Evolutionary conservation across 2,888 invertebrate genomes (phyloP), one percentile per base, ranked within the genome.

Genomic region (Oligia strigilis): DNA sequence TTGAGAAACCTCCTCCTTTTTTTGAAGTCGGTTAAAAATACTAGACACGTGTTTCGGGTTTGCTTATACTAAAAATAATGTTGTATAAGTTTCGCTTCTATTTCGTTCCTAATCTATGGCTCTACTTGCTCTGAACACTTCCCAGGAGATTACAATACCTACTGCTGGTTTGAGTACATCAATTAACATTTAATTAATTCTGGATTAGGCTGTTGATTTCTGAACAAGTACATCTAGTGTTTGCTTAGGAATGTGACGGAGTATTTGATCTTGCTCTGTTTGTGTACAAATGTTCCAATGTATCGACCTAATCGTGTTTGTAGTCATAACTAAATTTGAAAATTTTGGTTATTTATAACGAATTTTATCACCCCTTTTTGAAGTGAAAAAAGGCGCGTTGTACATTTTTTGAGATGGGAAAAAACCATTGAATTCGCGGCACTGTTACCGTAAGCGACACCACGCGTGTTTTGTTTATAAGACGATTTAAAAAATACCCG

Each of bases 121-220:
- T 70, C 23, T 40, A 40, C 43, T 80, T 75, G 71, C 65, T 79
- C 46, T 9, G 46, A 77, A 58, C 79, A 82, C 43, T 69, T 76
- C 86, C 65, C 86, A 11, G 1, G 75, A 78, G 86, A 86, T 84
- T 84, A 86, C 84, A 78, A 84, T 80, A 19, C 82, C 64, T 82
- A 65, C 58, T 55, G 70, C 75, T 80, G 36, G 74, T 65, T 71
- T 72, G 62, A 84, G 80, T 78, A 78, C 75, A 73, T 78, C 78
- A 77, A 85, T 87, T 87, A 87, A 83, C 80, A 76, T 84, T 78
- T 80, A 82, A 88, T 87, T 86, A 87, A 80, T 81, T 71, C 76
- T 17, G 76, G 81, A 87, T 86, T 82, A 87, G 62, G 43, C 69
- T 80, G 75, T 78, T 86, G 74, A 80, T 83, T 72, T 75, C 74